Evolutionary conservation across 1,140 invertebrate species (phyloP), one percentile per base, ranked within the genome.

Genomic region (Pseudachorutes palmiensis): DNA sequence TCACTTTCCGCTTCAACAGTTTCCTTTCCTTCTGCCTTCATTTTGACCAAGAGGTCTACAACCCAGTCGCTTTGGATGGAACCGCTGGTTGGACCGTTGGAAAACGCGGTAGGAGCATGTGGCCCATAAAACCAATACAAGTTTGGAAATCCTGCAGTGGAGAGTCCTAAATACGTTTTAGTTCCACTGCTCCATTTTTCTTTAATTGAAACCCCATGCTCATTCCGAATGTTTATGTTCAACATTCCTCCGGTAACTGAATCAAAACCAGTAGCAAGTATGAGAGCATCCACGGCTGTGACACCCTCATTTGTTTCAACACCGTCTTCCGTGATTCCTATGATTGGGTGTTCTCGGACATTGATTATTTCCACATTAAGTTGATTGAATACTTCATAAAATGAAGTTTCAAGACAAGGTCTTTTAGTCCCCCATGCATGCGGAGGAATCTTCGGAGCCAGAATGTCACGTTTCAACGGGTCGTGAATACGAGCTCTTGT

Each of bases 351-450:
- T 36, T 67, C 9, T 0, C 60, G 33, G 9, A 67, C 59, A 41
- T 67, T 22, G 26, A 67, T 62, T 5, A 67, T 30, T 29, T 67
- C 66, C 0, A 67, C 66, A 24, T 67, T 67, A 26, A 14, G 14
- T 45, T 62, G 66, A 29, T 67, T 62, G 32, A 62, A 67, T 1
- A 62, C 60, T 67, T 67, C 66, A 32, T 62, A 67, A 30, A 51
- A 67, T 12, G 9, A 1, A 12, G 28, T 22, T 28, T 67, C 66
- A 1, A 67, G 66, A 12, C 24, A 30, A 5, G 60, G 60, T 2
- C 49, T 36, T 57, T 67, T 67, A 0, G 66, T 62, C 0, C 66
- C 66, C 1, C 29, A 59, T 19, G 61, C 3, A 29, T 63, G 61
- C 26, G 30, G 61, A 2, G 31, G 14, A 3, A 9, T 19, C 3